These are phyloP conservation scores for Andricus quercusramuli DNA, from an alignment of 2,888 invertebrate species.

Conservation along the genomic window DNA sequence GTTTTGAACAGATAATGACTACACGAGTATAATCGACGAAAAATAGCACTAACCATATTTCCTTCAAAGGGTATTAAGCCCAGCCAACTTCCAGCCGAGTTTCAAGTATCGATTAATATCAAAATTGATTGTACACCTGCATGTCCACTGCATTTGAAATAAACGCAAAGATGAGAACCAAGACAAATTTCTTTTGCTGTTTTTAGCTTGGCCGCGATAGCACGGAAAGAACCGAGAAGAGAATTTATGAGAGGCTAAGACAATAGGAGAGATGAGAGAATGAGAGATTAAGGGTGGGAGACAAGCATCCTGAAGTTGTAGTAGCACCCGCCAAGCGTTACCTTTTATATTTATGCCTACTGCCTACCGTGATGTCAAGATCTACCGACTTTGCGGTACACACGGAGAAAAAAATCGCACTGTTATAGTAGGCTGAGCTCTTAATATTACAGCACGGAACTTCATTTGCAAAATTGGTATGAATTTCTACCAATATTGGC, in stretches of 20 bases:
- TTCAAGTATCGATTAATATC: neutral
- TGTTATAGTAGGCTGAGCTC: too few relatives aligned
- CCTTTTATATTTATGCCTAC: slow-evolving; percentile 51
- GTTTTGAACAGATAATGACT: neutral
- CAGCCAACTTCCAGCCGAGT: neutral
- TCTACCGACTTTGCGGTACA: slow-evolving; percentile 54
- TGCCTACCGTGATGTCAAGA: slow-evolving; percentile 54
- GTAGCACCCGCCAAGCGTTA: slow-evolving; percentile 42
- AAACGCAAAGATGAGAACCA: neutral
- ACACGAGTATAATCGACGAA: neutral
- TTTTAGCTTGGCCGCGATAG: neutral
- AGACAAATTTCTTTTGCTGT: slow-evolving; percentile 11
- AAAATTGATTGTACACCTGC: neutral
- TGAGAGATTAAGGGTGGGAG: neutral
- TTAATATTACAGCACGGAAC: too few relatives aligned
- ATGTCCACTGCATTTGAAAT: neutral
- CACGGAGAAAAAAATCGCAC: too few relatives aligned
- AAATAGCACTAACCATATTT: neutral
- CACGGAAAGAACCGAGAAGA: neutral
- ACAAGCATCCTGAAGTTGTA: slow-evolving; percentile 15
- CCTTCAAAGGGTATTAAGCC: neutral
- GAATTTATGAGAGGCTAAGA: slow-evolving; percentile 19
- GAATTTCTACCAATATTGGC: too few relatives aligned
- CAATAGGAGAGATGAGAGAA: slow-evolving; percentile 27
- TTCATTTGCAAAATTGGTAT: too few relatives aligned